Evolutionary conservation across 92 coral and sea anemone species (phyloP).

Genomic region (Montipora capitata): DNA sequence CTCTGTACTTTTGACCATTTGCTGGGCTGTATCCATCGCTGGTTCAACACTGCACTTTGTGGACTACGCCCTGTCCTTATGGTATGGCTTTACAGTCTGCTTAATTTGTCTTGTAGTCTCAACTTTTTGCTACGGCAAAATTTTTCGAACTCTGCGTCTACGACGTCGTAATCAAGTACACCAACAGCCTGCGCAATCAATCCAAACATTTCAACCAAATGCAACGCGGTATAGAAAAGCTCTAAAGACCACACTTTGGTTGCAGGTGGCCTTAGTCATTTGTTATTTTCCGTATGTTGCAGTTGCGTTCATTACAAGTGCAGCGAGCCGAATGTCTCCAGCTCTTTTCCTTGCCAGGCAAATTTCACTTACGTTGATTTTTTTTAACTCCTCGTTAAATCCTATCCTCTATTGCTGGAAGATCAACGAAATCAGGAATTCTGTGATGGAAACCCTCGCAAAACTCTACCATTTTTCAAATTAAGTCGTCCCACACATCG

Average conservation of each 20-base stretch:
- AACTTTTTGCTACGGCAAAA: neutral
- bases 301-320: too few relatives aligned
- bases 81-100: neutral
- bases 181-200: too few relatives aligned
- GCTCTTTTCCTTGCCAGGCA: neutral
- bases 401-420: slow-evolving; percentile 44
- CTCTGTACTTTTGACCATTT: neutral
- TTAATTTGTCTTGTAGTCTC: neutral
- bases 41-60: neutral
- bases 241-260: slow-evolving; percentile 1
- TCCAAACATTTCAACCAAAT: neutral
- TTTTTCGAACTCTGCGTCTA: neutral
- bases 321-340: neutral
- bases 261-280: slow-evolving; percentile 2
- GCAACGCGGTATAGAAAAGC: slow-evolving; percentile 6
- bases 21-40: neutral
- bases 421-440: slow-evolving; percentile 11
- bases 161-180: neutral
- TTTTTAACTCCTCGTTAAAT: slow-evolving; percentile 29
- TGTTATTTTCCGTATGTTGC: slow-evolving; percentile 15
- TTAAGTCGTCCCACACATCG: too few relatives aligned
- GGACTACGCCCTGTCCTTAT: neutral
- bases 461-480: neutral
- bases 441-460: slow-evolving; percentile 1
- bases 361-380: neutral